A percentile compares a stretch with the other conserved stretches of the same genome.
These are phyloP conservation scores for Araneus ventricosus DNA, from an alignment of 1,140 invertebrate genomes.

Conservation along the genomic window DNA sequence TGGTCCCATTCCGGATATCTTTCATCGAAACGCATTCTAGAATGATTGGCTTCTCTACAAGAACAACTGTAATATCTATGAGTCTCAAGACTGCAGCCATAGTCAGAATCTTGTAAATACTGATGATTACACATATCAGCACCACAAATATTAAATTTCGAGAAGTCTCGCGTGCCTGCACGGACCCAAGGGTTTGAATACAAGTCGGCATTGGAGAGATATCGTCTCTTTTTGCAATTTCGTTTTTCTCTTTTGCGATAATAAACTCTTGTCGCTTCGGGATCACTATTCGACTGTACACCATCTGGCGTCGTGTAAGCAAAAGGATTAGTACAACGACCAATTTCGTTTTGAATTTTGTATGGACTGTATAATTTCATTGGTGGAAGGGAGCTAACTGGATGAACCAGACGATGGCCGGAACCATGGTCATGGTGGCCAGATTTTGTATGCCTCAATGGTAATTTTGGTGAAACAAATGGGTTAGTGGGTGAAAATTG, in stretches of 20 bases:
- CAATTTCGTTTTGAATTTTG: background rate
- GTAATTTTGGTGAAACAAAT: background rate
- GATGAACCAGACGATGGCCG: background rate
- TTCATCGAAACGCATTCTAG: background rate
- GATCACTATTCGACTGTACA: background rate
- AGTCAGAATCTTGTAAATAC: background rate
- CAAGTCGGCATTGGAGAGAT: background rate
- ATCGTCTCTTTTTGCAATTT: conserved; percentile 10
- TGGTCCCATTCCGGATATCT: background rate
- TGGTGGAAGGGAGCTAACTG: background rate
- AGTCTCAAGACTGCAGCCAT: background rate
- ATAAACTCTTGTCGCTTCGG: background rate
- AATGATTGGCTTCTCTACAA: background rate
- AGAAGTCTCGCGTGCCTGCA: background rate
- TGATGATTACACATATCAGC: background rate
- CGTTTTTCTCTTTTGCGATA: conserved; percentile 6
- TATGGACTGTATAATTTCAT: background rate
- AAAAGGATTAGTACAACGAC: background rate
- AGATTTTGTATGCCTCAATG: background rate
- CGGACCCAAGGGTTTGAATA: background rate
- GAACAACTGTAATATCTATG: background rate
- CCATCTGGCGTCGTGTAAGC: background rate
- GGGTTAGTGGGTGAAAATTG: background rate
- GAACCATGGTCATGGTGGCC: background rate
- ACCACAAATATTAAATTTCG: background rate